These are phyloP conservation scores for Oreochromis aureus DNA, from an alignment of 2,113 vertebrate species.

Conservation along the genomic window DNA sequence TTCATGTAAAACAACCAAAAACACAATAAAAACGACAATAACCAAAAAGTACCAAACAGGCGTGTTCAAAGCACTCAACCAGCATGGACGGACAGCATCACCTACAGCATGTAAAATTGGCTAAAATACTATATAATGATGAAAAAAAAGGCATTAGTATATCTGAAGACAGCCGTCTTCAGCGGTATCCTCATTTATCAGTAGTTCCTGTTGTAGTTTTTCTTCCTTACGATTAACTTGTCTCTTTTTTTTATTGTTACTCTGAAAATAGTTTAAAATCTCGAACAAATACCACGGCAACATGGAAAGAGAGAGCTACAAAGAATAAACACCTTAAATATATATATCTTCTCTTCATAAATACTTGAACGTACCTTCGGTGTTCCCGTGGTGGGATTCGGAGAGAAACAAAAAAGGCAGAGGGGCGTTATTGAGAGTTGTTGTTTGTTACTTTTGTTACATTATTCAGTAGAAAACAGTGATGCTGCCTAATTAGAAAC, in stretches of 20 bases:
- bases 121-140: slow-evolving; percentile 48
- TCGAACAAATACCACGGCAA: not conserved
- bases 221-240: slow-evolving; percentile 2
- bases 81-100: slow-evolving; percentile 50
- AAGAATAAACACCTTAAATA: slow-evolving; percentile 57
- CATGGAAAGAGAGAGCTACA: slow-evolving; percentile 23
- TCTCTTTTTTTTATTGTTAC: not conserved
- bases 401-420: not conserved
- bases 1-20: slow-evolving; percentile 54
- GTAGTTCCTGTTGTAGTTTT: slow-evolving; percentile 38
- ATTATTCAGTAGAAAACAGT: not conserved
- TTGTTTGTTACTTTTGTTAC: not conserved
- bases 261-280: not conserved
- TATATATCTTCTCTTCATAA: slow-evolving; percentile 79
- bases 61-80: slow-evolving; percentile 51
- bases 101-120: slow-evolving; percentile 33
- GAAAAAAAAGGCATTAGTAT: slow-evolving; percentile 25
- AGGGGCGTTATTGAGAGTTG: not conserved
- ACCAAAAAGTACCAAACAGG: slow-evolving; percentile 53
- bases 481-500: not conserved
- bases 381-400: slow-evolving; percentile 18
- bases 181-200: slow-evolving; percentile 43
- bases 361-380: slow-evolving; percentile 87
- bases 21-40: slow-evolving; percentile 28
- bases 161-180: slow-evolving; percentile 37